Conservation (phyloP, 2,113 vertebrate genomes). For the Melierax canorus region DNA sequence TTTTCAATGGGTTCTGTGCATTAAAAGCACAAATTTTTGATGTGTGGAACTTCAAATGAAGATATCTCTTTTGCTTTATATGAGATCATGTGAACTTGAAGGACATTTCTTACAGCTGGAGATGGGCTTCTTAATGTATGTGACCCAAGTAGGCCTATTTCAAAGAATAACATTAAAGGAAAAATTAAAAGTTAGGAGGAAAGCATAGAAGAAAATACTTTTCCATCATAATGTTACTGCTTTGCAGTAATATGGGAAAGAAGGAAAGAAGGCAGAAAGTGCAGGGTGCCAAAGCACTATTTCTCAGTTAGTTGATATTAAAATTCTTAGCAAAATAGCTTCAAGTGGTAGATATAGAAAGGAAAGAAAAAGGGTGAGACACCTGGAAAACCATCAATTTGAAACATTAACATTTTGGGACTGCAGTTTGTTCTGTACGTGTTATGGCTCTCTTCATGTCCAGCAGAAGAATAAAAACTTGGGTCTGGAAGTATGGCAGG, state of each 20-base stretch:
- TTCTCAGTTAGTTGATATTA: neutral
- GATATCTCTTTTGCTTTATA: neutral
- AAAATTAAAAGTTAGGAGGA: neutral
- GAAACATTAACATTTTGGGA: neutral
- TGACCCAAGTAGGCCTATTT: neutral
- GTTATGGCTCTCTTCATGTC: neutral
- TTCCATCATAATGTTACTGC: rapidly evolving
- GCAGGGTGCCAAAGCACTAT: neutral
- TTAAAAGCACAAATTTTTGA: neutral
- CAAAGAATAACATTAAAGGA: neutral
- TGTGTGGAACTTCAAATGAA: neutral
- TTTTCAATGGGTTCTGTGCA: neutral
- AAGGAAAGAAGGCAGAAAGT: neutral
- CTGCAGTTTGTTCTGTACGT: neutral
- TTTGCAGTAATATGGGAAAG: neutral
- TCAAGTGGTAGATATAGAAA: neutral
- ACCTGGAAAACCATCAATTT: neutral
- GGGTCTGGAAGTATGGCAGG: neutral
- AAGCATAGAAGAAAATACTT: neutral
- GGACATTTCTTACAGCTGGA: neutral
- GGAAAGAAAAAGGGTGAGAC: neutral
- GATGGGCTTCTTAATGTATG: neutral
- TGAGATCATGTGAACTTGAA: neutral
- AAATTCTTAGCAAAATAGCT: neutral
- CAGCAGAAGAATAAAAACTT: neutral